A percentile compares a stretch with the other conserved stretches of the same genome.
Evolutionary conservation across 2,888 invertebrate genomes (phyloP).

Genomic region (Drosophila parthenogenetica): DNA sequence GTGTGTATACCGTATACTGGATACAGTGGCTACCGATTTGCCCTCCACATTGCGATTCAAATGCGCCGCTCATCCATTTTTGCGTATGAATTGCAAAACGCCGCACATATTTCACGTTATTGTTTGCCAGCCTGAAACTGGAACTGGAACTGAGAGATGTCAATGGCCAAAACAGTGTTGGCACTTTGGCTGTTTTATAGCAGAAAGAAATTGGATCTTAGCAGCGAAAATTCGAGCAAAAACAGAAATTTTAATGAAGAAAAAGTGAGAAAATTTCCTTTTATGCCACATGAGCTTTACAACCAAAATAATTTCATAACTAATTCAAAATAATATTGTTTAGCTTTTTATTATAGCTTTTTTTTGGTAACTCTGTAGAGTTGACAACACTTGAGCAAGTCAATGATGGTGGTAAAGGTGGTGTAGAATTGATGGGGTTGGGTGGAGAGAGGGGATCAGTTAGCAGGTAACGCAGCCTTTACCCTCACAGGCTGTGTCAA

Average conservation of each 20-base stretch:
- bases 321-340: too few relatives aligned
- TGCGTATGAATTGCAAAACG: conserved; percentile 80
- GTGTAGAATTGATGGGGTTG: not conserved
- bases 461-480: conserved; percentile 68
- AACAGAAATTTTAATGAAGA: too few relatives aligned
- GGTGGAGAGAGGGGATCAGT: not conserved
- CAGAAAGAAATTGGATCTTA: not conserved
- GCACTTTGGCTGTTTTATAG: not conserved
- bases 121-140: conserved; percentile 61
- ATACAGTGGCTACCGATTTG: conserved; percentile 42
- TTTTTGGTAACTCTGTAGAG: not conserved
- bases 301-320: too few relatives aligned
- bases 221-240: too few relatives aligned
- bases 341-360: not conserved
- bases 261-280: too few relatives aligned
- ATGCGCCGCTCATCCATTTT: conserved; percentile 76
- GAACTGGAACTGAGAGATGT: conserved; percentile 17
- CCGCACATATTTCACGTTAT: conserved; percentile 80
- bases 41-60: conserved; percentile 60
- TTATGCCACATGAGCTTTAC: too few relatives aligned
- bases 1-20: conserved; percentile 2
- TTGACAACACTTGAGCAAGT: not conserved
- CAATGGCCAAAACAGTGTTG: conserved; percentile 4
- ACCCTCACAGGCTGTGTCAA: conserved; percentile 30
- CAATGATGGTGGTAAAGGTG: not conserved